Percentiles rank a stretch among this genome's conserved stretches.
These are phyloP conservation scores for Drosophila robusta DNA, from an alignment of 2,888 invertebrate genomes.

Conservation along the genomic window DNA sequence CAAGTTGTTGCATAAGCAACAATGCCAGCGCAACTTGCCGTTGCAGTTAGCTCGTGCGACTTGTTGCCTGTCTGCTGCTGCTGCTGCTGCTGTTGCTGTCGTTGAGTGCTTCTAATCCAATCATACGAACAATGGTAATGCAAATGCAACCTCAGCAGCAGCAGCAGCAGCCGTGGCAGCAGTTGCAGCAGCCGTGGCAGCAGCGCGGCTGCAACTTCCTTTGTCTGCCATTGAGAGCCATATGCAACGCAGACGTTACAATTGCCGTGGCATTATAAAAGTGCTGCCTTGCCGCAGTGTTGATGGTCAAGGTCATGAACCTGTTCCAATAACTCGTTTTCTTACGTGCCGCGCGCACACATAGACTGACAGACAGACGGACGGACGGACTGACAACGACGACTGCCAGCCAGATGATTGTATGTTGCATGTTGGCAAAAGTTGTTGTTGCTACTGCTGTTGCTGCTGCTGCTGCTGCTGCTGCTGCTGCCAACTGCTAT, in stretches of 20 bases:
- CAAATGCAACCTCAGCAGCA: slow-evolving; percentile 61
- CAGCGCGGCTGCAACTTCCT: slow-evolving; percentile 56
- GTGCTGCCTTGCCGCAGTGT: slow-evolving; percentile 64
- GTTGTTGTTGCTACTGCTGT: slow-evolving; percentile 20
- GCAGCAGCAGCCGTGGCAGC: slow-evolving; percentile 5
- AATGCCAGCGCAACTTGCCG: slow-evolving; percentile 16
- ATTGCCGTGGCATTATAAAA: slow-evolving; percentile 62
- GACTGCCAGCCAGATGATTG: slow-evolving; percentile 67
- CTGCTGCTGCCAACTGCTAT: slow-evolving; percentile 3
- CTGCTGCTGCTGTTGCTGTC: slow-evolving; percentile 22
- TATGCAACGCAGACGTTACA: slow-evolving; percentile 65
- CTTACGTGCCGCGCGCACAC: slow-evolving; percentile 71
- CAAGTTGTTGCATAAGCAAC: slow-evolving; percentile 60
- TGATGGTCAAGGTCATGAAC: slow-evolving; percentile 84
- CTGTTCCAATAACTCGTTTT: slow-evolving; percentile 83
- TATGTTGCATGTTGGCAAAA: slow-evolving; percentile 71
- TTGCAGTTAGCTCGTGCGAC: slow-evolving; percentile 49
- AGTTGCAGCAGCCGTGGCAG: slow-evolving; percentile 13
- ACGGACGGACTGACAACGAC: slow-evolving; percentile 28
- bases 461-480: background rate
- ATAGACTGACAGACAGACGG: slow-evolving; percentile 18
- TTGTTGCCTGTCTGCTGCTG: slow-evolving; percentile 54
- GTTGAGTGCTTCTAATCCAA: slow-evolving; percentile 70
- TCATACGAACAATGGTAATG: slow-evolving; percentile 71
- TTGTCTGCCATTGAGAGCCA: slow-evolving; percentile 63